A percentile compares a stretch with the other conserved stretches of the same genome.
phyloP scores from a whole-genome alignment of 2,888 invertebrate species.

The Phyto melanocephala region DNA sequence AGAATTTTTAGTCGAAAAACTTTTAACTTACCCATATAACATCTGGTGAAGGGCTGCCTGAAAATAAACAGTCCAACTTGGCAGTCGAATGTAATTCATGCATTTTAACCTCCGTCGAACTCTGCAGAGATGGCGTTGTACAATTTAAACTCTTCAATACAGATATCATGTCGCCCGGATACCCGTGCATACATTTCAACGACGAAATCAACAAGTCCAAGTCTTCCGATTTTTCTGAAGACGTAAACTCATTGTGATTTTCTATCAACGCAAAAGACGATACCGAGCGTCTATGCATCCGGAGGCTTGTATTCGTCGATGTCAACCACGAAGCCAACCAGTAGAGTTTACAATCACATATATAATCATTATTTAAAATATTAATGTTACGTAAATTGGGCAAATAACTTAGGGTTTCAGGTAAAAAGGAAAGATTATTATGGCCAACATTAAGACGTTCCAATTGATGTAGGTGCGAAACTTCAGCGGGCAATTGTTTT shows the following conservation, averaged over 20 bases:
- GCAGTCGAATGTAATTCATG: slow-evolving; percentile 84
- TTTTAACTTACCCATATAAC: slow-evolving; percentile 84
- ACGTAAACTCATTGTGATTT: slow-evolving; percentile 50
- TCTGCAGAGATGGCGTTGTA: slow-evolving; percentile 82
- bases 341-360: slow-evolving; percentile 91
- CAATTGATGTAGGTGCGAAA: slow-evolving; percentile 78
- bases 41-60: slow-evolving; percentile 88
- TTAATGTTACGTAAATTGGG: slow-evolving; percentile 83
- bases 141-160: slow-evolving; percentile 87
- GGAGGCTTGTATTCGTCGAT: slow-evolving; percentile 65
- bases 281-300: slow-evolving; percentile 63
- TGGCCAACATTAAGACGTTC: slow-evolving; percentile 84
- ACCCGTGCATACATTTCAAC: slow-evolving; percentile 83
- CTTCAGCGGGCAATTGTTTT: slow-evolving; percentile 79
- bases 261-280: slow-evolving; percentile 79
- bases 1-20: background rate
- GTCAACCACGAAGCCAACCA: slow-evolving; percentile 86
- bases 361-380: slow-evolving; percentile 88
- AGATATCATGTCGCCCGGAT: slow-evolving; percentile 85
- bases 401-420: slow-evolving; percentile 84
- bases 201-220: slow-evolving; percentile 79
- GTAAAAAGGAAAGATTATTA: slow-evolving; percentile 86
- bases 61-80: slow-evolving; percentile 87
- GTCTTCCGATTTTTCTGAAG: slow-evolving; percentile 67
- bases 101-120: slow-evolving; percentile 82